Conservation (phyloP, 1,140 invertebrate genomes). For the Brachionus plicatilis region DNA sequence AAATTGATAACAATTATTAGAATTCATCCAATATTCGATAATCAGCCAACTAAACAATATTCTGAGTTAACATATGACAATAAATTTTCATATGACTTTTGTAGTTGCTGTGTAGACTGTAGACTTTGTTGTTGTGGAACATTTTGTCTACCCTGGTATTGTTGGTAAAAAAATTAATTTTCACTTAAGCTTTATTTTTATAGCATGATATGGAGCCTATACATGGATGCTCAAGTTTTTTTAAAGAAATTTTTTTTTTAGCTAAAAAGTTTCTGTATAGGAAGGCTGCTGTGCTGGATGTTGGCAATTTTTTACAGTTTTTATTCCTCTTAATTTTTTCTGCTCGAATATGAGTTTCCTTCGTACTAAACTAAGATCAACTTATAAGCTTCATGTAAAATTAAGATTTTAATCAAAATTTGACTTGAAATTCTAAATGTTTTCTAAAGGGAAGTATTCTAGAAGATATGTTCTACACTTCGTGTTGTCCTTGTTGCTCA, state of each 20-base stretch:
- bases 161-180: neutral
- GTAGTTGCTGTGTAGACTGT: slow-evolving; percentile 14
- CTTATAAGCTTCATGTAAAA: slow-evolving; percentile 23
- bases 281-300: slow-evolving; percentile 20
- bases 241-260: neutral
- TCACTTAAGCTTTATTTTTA: neutral
- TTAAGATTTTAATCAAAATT: neutral
- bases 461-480: neutral
- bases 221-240: slow-evolving; percentile 20
- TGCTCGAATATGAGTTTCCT: slow-evolving; percentile 8
- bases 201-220: neutral
- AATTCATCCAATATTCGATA: neutral
- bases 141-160: slow-evolving; percentile 30
- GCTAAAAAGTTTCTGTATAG: neutral
- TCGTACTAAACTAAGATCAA: slow-evolving; percentile 21
- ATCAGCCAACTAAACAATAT: neutral
- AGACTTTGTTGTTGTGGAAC: slow-evolving; percentile 23
- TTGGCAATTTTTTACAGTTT: slow-evolving; percentile 30
- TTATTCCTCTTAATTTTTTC: neutral
- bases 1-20: neutral
- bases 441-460: slow-evolving; percentile 13
- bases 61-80: slow-evolving; percentile 31
- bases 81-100: slow-evolving; percentile 18
- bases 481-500: slow-evolving; percentile 6
- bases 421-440: neutral